Evolutionary conservation across 2,888 invertebrate genomes (phyloP), one percentile per base, ranked within the genome.

Genomic region (Erannis defoliaria): DNA sequence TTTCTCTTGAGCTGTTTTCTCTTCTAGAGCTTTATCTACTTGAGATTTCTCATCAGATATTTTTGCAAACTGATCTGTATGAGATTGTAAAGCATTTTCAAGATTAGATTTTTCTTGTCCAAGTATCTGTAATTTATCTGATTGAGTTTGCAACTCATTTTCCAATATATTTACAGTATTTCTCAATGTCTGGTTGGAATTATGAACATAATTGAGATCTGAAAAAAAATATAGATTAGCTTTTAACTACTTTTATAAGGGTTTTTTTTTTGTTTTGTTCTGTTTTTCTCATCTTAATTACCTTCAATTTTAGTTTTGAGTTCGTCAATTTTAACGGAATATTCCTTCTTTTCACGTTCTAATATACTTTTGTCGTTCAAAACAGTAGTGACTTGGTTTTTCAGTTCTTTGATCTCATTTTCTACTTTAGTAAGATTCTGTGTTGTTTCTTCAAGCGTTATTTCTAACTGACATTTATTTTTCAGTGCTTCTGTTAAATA

Each of bases 311-410:
- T 31, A 49, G 43, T 43, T 55, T 68, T 5, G 55, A 43, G 38
- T 48, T 60, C 48, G 33, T 70, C 58, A 8, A 65, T 57, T 48
- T 67, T 59, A 2, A 54, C 26, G 6, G 55, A 26, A n/a, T 51
- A 43, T 40, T 68, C 60, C 16, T 55, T 60, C 40, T 67, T 72
- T 40, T 74, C 68, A 10, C 42, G 49, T 55, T 66, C 58, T 14
- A 65, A 40, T 12, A 55, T 54, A 40, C 59, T 59, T 46, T 69
- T 72, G 72, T 86, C 74, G 84, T 88, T 66, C 82, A 76, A 63
- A 29, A 83, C 64, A 21, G 68, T 42, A 31, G 74, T 68, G 31
- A 77, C 64, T 62, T 72, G 64, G 29, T 75, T 62, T 23, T 64
- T 62, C 10, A 79, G 66, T 59, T 71, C 37, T 49, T 71, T 72